Base-by-base conservation (phyloP, 2,888 invertebrate genomes). In the Spatulosminthurus flaviceps region DNA sequence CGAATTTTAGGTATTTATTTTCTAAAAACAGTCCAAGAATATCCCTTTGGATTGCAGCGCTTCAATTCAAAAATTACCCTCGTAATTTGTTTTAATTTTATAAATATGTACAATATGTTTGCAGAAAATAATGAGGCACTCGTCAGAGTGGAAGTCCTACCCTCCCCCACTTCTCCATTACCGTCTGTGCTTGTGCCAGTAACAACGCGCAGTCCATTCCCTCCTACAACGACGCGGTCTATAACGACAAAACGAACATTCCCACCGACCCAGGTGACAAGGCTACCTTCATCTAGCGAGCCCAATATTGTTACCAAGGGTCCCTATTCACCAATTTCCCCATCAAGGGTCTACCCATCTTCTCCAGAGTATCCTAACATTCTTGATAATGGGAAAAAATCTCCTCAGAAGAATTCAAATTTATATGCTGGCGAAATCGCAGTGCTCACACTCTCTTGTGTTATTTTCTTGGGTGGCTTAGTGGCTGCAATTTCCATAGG, bases 391-490 rank as follows among this genome's bases (percentile, higher is more conserved):
- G 80, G 80, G 28, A 83, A 82, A 34, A 83, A 84, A 61, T 79
- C 82, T 7, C 81, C 81, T 41, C 83, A 83, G 61, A 84, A 83
- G 66, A 79, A 81, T 64, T 80, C 81, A 16, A 83, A 82, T 67
- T 82, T 83, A 71, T 82, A 83, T 24, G 84, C 83, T 9, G 85
- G 85, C 64, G 95, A 95, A 88, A 91, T 95, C 72, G 92, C 94
- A 29, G 92, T 94, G 0, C 92, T 95, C 19, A 92, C 94, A 0
- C 89, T 95, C 7, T 94, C 94, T 1, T 93, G 94, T 82, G 90
- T 95, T 73, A 93, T 95, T 76, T 94, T 95, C 87, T 88, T 94
- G 66, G 95, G 94, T 0, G 94, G 95, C 0, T 90, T 93, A 77
- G 90, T 93, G 11, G 93, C 94, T 0, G 93, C 95, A 19, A 89